A percentile compares a stretch with the other conserved stretches of the same genome.
Evolutionary conservation across 2,113 vertebrate species (phyloP).

Genomic region (Chaenogobius annularis): DNA sequence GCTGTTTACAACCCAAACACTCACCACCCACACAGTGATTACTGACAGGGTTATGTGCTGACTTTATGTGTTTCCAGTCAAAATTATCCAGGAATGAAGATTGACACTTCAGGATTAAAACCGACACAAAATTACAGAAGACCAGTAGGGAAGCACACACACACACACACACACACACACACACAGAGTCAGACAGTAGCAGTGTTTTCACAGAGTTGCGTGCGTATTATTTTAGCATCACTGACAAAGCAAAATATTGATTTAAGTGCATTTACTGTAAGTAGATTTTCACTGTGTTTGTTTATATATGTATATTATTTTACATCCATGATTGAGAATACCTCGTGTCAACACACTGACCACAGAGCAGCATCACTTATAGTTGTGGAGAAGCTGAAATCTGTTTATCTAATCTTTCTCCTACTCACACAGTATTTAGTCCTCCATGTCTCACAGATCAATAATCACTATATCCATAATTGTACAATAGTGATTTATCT

Average conservation of each 20-base stretch:
- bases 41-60: constrained; percentile 51
- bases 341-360: too few species aligned
- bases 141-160: constrained; percentile 37
- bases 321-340: too few species aligned
- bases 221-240: constrained; percentile 45
- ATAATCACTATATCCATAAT: too few species aligned
- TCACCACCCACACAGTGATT: constrained; percentile 46
- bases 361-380: too few species aligned
- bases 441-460: background rate
- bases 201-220: constrained; percentile 9
- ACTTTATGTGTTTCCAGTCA: constrained; percentile 58
- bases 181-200: constrained; percentile 24
- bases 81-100: constrained; percentile 64
- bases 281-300: constrained; percentile 44
- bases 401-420: background rate
- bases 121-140: constrained; percentile 62
- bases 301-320: constrained; percentile 13
- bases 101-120: constrained; percentile 64
- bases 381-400: background rate
- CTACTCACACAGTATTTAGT: background rate
- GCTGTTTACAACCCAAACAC: constrained; percentile 42
- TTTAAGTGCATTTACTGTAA: constrained; percentile 42
- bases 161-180: constrained; percentile 2
- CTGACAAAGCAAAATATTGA: constrained; percentile 44
- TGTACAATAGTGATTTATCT: too few species aligned